Conservation (phyloP, 2,797 vertebrate species). For the Trematomus bernacchii region DNA sequence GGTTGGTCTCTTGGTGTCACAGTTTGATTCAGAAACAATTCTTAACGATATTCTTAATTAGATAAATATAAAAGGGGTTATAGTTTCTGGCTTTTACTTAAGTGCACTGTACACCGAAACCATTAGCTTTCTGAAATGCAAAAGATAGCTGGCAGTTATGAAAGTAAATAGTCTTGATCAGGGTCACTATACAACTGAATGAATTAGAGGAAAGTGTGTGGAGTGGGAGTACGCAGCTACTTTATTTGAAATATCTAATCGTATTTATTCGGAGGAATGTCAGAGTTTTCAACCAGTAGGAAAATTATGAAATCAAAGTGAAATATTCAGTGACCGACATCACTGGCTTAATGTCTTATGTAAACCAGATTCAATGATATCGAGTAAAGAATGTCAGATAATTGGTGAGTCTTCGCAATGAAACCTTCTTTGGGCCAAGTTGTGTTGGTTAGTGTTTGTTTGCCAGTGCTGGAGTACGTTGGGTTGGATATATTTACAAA, state of each 20-base stretch:
- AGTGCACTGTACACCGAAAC: not conserved
- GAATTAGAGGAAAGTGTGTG: not conserved
- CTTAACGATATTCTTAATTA: not conserved
- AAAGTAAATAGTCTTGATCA: constrained; percentile 4
- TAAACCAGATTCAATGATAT: not conserved
- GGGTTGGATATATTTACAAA: not conserved
- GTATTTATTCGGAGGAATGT: not conserved
- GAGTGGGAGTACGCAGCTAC: constrained; percentile 4
- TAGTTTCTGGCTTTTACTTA: not conserved
- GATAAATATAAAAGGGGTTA: not conserved
- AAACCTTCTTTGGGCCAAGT: not conserved
- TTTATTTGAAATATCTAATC: constrained; percentile 6
- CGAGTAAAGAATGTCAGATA: not conserved
- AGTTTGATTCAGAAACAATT: not conserved
- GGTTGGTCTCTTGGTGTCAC: too few relatives aligned
- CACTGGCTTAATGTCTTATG: not conserved
- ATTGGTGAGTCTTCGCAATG: not conserved
- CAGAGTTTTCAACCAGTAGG: not conserved
- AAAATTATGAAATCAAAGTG: constrained; percentile 10
- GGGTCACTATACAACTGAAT: not conserved
- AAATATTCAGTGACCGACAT: not conserved
- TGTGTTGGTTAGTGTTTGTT: not conserved
- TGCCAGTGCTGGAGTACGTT: not conserved
- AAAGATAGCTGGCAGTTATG: not conserved
- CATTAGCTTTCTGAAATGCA: not conserved